Conservation (phyloP, 1,140 invertebrate genomes). For the Chelonus insularis region DNA sequence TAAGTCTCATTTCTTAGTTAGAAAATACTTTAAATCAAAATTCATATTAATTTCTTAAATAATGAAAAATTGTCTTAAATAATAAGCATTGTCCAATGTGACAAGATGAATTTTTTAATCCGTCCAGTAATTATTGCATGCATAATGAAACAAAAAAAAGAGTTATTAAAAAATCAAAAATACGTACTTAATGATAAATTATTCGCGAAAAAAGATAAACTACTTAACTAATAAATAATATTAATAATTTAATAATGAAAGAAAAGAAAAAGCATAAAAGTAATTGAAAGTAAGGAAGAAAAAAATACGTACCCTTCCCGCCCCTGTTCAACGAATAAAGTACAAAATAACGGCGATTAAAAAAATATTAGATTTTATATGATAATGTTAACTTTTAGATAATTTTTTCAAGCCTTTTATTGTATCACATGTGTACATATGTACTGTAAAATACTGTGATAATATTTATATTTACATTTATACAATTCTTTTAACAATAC, state of each 20-base stretch:
- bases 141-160: too few species aligned
- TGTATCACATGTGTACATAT: constrained; percentile 56
- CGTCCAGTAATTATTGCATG: constrained; percentile 16
- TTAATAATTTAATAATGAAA: neutral
- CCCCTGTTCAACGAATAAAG: constrained; percentile 34
- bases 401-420: constrained; percentile 8
- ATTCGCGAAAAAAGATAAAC: too few species aligned
- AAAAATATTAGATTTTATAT: constrained; percentile 16
- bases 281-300: neutral
- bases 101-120: too few species aligned
- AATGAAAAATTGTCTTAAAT: too few species aligned
- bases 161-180: too few species aligned
- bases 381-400: constrained; percentile 4
- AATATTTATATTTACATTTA: constrained; percentile 52
- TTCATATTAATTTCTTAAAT: too few species aligned
- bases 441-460: constrained; percentile 59
- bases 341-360: constrained; percentile 42
- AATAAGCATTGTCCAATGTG: too few species aligned
- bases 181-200: too few species aligned
- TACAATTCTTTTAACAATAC: constrained; percentile 43
- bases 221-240: too few species aligned
- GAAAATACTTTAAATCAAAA: too few species aligned
- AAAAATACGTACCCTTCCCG: neutral
- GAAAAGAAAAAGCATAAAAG: neutral
- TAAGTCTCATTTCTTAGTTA: too few species aligned